Conservation (phyloP, 2,113 vertebrate species). For the Corythornis madagascariensis region DNA sequence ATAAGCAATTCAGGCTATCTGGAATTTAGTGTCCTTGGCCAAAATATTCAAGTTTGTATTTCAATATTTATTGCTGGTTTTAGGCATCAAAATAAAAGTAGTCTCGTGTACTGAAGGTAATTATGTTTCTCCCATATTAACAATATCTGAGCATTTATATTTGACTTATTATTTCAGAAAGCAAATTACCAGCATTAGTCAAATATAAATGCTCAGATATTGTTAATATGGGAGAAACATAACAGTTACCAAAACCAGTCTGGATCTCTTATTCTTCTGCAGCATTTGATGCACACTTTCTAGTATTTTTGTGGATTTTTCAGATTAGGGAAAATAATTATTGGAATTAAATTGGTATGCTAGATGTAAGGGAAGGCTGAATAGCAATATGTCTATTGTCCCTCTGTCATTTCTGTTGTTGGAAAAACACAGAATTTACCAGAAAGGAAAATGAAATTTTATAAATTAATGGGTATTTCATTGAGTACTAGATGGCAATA, state of each 20-base stretch:
- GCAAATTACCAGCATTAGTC: too few relatives aligned
- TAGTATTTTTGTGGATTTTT: not conserved
- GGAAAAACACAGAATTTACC: not conserved
- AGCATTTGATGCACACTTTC: not conserved
- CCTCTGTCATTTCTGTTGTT: not conserved
- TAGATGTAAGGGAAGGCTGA: not conserved
- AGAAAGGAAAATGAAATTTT: not conserved
- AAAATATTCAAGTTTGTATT: not conserved
- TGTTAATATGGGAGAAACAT: not conserved
- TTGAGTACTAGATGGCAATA: not conserved
- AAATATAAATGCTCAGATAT: not conserved
- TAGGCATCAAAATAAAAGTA: not conserved
- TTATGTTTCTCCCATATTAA: too few relatives aligned
- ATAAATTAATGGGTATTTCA: not conserved
- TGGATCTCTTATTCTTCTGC: not conserved
- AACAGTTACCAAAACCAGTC: not conserved
- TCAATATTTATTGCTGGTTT: not conserved
- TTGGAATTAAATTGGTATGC: not conserved
- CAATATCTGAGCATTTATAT: too few relatives aligned
- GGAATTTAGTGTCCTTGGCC: not conserved
- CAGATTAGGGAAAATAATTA: not conserved
- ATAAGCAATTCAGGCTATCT: not conserved
- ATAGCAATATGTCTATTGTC: not conserved
- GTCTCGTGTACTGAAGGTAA: not conserved
- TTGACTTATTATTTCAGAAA: too few relatives aligned